Conservation (phyloP, 2,888 invertebrate species). For the Eucera pruinosa region DNA sequence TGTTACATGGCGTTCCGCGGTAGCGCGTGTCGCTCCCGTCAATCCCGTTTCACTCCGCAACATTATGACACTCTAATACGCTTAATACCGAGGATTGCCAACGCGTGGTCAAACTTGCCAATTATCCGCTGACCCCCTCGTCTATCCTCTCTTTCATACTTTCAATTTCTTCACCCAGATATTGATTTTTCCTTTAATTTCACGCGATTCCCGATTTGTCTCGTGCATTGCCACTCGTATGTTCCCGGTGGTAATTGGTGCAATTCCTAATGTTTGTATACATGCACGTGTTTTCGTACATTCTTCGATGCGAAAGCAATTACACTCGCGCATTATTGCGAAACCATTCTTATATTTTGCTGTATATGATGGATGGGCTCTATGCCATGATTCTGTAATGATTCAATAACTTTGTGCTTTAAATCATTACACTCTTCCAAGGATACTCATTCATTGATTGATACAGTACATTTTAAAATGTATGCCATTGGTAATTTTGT, state of each 20-base stretch:
- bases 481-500: background rate
- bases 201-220: conserved; percentile 31
- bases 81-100: conserved; percentile 20
- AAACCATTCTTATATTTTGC: background rate
- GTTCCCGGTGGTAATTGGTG: conserved; percentile 27
- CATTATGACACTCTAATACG: conserved; percentile 22
- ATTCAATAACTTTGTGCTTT: background rate
- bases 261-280: conserved; percentile 15
- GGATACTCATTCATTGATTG: conserved; percentile 7
- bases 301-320: conserved; percentile 13
- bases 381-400: conserved; percentile 1
- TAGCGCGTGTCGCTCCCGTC: conserved; percentile 45
- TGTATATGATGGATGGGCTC: background rate
- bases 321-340: conserved; percentile 25
- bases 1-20: conserved; percentile 59
- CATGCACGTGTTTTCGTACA: conserved; percentile 17
- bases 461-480: background rate
- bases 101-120: conserved; percentile 1
- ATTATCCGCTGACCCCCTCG: conserved; percentile 26
- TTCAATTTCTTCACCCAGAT: conserved; percentile 52
- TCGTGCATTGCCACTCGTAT: conserved; percentile 35
- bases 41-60: conserved; percentile 28
- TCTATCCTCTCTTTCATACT: conserved; percentile 20
- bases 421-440: background rate
- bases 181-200: conserved; percentile 63